These are phyloP conservation scores for Tetanocera ferruginea DNA, from an alignment of 2,888 invertebrate species.

Conservation along the genomic window DNA sequence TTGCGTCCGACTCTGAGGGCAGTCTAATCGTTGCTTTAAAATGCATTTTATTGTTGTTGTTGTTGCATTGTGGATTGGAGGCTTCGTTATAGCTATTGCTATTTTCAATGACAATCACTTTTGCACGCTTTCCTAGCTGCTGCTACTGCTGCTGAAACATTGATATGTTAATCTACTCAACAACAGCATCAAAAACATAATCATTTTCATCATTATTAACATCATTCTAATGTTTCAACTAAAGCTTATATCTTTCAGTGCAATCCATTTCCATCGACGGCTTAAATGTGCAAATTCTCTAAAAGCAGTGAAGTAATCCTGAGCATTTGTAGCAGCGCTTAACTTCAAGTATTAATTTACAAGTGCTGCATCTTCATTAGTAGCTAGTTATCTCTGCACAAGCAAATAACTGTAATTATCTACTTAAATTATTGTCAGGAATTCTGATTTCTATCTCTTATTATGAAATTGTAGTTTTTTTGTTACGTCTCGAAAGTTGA, in stretches of 20 bases:
- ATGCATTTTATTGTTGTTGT: conserved; percentile 31
- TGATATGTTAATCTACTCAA: conserved; percentile 27
- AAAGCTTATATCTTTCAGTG: neutral
- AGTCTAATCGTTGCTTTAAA: neutral
- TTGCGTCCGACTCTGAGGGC: neutral
- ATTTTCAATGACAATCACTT: neutral
- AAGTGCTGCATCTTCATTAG: conserved; percentile 37
- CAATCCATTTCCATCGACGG: neutral
- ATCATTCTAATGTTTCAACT: neutral
- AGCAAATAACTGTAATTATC: neutral
- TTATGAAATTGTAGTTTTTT: too few species aligned
- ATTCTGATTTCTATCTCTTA: too few species aligned
- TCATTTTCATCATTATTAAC: neutral
- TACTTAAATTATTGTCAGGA: too few species aligned
- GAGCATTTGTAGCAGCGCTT: neutral
- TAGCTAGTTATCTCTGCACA: neutral
- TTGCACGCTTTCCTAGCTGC: neutral
- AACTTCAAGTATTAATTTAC: conserved; percentile 15
- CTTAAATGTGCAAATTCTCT: conserved; percentile 24
- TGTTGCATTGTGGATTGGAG: conserved; percentile 45
- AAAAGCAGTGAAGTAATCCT: conserved; percentile 8
- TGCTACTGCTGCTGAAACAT: neutral
- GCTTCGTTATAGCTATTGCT: neutral
- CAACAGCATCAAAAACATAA: conserved; percentile 1
- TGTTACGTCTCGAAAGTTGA: too few species aligned